Conservation (phyloP, 2,888 invertebrate genomes). For the Sinotaia quadrata region DNA sequence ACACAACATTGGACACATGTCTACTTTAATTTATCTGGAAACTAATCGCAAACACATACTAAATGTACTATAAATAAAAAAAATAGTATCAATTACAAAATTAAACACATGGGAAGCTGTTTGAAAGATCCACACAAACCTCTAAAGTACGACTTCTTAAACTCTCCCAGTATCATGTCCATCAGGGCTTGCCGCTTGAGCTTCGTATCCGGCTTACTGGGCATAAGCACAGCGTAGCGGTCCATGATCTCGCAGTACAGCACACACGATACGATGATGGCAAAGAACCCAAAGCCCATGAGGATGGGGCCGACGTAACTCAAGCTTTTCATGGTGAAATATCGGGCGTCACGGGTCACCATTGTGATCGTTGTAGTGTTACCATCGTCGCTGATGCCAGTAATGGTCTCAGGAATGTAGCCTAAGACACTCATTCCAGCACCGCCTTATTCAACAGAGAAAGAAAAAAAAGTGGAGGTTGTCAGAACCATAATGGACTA, state of each 20-base stretch:
- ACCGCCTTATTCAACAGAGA: constrained; percentile 42
- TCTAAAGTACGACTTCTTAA: constrained; percentile 27
- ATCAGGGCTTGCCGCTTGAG: constrained; percentile 15
- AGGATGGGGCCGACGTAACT: constrained; percentile 97
- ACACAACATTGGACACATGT: neutral
- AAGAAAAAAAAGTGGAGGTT: neutral
- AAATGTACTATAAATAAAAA: no score
- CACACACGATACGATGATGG: constrained; percentile 96
- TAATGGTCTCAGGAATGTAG: constrained; percentile 46
- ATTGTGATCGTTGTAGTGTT: constrained; percentile 14
- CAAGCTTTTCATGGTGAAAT: constrained; percentile 71
- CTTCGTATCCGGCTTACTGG: constrained; percentile 66
- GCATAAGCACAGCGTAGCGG: constrained; percentile 90
- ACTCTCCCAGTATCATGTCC: constrained; percentile 26
- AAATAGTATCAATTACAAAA: no score
- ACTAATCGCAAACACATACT: no score
- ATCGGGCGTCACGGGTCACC: constrained; percentile 23
- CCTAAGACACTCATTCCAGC: constrained; percentile 53
- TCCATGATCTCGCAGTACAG: constrained; percentile 99
- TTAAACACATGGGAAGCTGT: no score
- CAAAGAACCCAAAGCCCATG: constrained; percentile 98
- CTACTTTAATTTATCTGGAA: neutral
- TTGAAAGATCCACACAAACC: no score
- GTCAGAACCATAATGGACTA: neutral
- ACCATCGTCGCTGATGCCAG: constrained; percentile 26